Conservation (phyloP, 2,888 invertebrate genomes). For the Alloscopus bannaensis region DNA sequence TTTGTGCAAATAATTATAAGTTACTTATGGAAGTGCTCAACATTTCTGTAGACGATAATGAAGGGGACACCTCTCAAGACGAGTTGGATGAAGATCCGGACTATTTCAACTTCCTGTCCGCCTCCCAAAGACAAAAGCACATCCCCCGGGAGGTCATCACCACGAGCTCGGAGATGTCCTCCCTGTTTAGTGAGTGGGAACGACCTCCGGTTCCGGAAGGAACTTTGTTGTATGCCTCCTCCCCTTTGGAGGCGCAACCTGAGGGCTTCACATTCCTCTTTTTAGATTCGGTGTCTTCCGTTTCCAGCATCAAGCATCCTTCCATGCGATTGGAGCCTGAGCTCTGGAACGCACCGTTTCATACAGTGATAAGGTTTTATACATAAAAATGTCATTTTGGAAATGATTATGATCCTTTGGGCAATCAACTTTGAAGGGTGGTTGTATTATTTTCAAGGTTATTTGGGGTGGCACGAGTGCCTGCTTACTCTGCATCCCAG, state of each 20-base stretch:
- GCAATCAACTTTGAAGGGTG: neutral
- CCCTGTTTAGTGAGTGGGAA: conserved; percentile 33
- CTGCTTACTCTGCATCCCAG: neutral
- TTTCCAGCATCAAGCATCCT: conserved; percentile 17
- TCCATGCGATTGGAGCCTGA: neutral
- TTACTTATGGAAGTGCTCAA: conserved; percentile 62
- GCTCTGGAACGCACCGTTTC: neutral
- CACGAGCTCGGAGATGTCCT: neutral
- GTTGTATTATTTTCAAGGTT: conserved; percentile 15
- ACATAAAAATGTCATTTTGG: neutral
- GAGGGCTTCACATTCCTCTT: conserved; percentile 39
- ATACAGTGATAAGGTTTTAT: conserved; percentile 36
- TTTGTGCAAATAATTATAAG: too few relatives aligned
- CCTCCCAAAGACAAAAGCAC: neutral
- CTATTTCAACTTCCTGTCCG: neutral
- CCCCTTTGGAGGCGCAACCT: conserved; percentile 32
- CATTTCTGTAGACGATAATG: conserved; percentile 61
- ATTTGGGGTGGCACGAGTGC: conserved; percentile 36
- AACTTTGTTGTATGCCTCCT: conserved; percentile 19
- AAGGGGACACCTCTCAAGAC: conserved; percentile 62
- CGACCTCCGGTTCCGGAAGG: conserved; percentile 24
- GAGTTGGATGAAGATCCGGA: conserved; percentile 49
- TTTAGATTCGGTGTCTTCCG: conserved; percentile 35
- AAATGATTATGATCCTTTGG: neutral
- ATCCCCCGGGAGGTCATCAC: neutral